Base-by-base conservation (phyloP, 92 coral and sea anemone species). In the Muricea muricata region DNA sequence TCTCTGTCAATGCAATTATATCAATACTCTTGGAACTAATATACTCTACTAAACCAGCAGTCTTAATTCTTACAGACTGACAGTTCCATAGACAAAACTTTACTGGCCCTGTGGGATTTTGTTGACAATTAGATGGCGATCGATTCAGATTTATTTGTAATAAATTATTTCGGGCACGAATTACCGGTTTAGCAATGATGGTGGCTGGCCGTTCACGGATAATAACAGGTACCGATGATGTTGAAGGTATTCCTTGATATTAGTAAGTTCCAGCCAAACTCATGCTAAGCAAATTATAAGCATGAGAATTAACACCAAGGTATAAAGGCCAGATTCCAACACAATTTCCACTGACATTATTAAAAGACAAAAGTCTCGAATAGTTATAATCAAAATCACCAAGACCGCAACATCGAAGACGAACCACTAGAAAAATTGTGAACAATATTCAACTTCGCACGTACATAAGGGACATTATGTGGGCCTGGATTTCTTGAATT, bases 21-120 rank as follows among this genome's bases (percentile, higher is more conserved):
- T 63, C 70, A 32, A 63, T 29, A 11, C n/a, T 63, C n/a, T 63
- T 63, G 11, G 14, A 12, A 17, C 70, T 8, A 28, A 63, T 13
- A 17, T 63, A 63, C 15, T 63, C 70, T 28, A 26, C 18, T 28
- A 63, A 63, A 5, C 37, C 12, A 1, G 70, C 34, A 26, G 70
- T 63, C 37, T 63, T 63, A 26, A 28, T 63, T 26, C 70, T 11
- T 13, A 63, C 37, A 8, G 70, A 63, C 70, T 26, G 70, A 17
- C 37, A 29, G 39, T 63, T 63, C 70, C 34, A 28, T 6, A 63
- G 9, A 26, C 70, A 63, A 26, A 63, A 63, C 23, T 17, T 52
- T 17, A 52, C 56, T 60, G 32, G 67, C 67, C 67, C 67, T 25
- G 67, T 48, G 56, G 56, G 56, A 48, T 48, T 48, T 48, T 48